phyloP scores from a whole-genome alignment of 2,797 vertebrate genomes.

The Phoxinus dragarum region DNA sequence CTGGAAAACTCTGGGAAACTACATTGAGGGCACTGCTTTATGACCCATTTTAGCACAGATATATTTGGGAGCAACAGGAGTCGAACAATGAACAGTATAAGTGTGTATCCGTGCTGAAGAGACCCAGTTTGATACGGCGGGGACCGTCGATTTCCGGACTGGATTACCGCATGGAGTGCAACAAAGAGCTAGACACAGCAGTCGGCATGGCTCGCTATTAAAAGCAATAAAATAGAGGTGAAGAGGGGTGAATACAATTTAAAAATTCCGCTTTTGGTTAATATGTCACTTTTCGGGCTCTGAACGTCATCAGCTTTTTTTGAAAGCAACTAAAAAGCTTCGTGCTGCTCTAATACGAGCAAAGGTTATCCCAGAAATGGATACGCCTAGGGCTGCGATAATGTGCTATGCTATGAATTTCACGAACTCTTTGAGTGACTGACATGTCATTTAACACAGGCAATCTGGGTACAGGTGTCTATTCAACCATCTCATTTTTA shows the following conservation, averaged over 20 bases:
- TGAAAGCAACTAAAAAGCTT: conserved; percentile 35
- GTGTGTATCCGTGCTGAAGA: conserved; percentile 30
- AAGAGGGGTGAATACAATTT: conserved; percentile 22
- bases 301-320: conserved; percentile 15
- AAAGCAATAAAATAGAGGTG: conserved; percentile 40
- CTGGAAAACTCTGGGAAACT: conserved; percentile 52
- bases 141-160: background rate
- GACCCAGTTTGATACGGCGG: conserved; percentile 31
- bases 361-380: conserved; percentile 43
- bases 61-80: conserved; percentile 54
- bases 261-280: conserved; percentile 23
- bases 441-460: conserved; percentile 36
- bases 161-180: background rate
- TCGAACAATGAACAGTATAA: conserved; percentile 41
- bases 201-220: conserved; percentile 1
- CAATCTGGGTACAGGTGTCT: conserved; percentile 22
- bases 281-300: conserved; percentile 8
- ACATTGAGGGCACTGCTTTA: conserved; percentile 48
- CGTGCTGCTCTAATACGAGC: conserved; percentile 5
- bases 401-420: conserved; percentile 24
- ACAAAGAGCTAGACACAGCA: conserved; percentile 7
- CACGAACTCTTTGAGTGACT: conserved; percentile 24
- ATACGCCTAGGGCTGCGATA: background rate
- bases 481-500: conserved; percentile 34
- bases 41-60: conserved; percentile 58